Conservation (phyloP, 2,888 invertebrate species). For the Drosophila stalkeri region DNA sequence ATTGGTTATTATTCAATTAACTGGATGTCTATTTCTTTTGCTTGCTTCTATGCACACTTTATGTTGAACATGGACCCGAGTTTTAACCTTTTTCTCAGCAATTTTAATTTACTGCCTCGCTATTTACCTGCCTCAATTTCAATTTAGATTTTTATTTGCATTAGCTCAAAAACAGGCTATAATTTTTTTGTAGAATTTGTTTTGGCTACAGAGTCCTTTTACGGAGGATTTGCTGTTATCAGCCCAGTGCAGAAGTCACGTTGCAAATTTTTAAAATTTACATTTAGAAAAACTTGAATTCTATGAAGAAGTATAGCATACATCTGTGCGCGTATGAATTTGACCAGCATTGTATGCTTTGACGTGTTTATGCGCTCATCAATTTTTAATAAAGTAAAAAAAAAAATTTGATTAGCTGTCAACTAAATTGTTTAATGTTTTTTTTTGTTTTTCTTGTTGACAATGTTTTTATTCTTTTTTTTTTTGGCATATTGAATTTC, state of each 20-base stretch:
- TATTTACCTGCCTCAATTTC: slow-evolving; percentile 35
- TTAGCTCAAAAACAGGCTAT: slow-evolving; percentile 16
- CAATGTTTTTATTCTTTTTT: slow-evolving; percentile 1
- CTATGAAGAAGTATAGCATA: slow-evolving; percentile 16
- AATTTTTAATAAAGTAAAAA: not conserved
- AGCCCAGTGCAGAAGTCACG: slow-evolving; percentile 20
- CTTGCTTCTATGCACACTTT: not conserved
- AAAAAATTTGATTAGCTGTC: slow-evolving; percentile 15
- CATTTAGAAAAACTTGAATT: not conserved
- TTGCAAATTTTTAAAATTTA: not conserved
- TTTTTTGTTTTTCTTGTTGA: slow-evolving; percentile 4
- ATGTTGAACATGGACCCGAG: not conserved
- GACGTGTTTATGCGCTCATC: not conserved
- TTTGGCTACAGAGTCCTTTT: not conserved
- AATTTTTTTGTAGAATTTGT: not conserved
- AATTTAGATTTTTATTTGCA: slow-evolving; percentile 43
- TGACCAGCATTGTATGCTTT: not conserved
- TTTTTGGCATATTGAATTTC: slow-evolving; percentile 49
- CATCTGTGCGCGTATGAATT: slow-evolving; percentile 4
- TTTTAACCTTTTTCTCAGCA: slow-evolving; percentile 15
- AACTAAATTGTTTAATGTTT: slow-evolving; percentile 4
- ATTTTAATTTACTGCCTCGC: not conserved
- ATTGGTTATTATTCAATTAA: slow-evolving; percentile 14
- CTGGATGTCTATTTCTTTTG: not conserved
- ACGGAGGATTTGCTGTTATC: slow-evolving; percentile 14